Conservation (phyloP, 2,797 vertebrate genomes). For the Melanogrammus aeglefinus region DNA sequence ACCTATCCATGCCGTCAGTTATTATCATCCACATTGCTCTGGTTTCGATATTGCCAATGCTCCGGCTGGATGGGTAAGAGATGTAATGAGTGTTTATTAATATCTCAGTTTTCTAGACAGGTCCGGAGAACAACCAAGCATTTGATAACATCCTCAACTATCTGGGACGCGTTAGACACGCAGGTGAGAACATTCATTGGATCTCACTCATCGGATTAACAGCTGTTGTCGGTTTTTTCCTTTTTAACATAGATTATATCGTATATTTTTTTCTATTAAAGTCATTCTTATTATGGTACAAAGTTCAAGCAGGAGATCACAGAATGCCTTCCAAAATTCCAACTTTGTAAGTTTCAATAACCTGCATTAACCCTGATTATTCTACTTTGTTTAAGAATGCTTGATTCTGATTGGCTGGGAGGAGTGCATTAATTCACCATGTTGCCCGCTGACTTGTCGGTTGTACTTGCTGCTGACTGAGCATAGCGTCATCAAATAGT, state of each 20-base stretch:
- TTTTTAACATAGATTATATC: neutral
- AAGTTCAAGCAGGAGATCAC: neutral
- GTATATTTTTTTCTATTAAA: neutral
- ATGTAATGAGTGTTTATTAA: conserved; percentile 3
- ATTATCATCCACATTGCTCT: neutral
- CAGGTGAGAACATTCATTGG: conserved; percentile 67
- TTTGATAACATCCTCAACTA: conserved; percentile 82
- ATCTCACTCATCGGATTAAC: neutral
- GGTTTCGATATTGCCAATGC: neutral
- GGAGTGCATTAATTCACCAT: too few species aligned
- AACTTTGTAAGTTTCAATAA: too few species aligned
- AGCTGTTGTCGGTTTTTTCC: too few species aligned
- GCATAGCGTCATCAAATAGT: too few species aligned
- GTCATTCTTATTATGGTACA: neutral
- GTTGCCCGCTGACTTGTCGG: too few species aligned
- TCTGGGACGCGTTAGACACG: conserved; percentile 76
- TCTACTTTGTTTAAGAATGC: too few species aligned
- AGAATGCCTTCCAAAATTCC: neutral
- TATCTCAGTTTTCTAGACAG: conserved; percentile 68
- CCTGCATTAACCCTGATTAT: too few species aligned
- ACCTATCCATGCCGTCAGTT: neutral
- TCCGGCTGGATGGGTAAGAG: neutral
- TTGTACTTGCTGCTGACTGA: too few species aligned
- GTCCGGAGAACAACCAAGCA: conserved; percentile 74
- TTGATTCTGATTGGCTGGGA: too few species aligned